Evolutionary conservation across 2,888 invertebrate genomes (phyloP), one percentile per base, ranked within the genome.

Genomic region (Nysson spinosus): DNA sequence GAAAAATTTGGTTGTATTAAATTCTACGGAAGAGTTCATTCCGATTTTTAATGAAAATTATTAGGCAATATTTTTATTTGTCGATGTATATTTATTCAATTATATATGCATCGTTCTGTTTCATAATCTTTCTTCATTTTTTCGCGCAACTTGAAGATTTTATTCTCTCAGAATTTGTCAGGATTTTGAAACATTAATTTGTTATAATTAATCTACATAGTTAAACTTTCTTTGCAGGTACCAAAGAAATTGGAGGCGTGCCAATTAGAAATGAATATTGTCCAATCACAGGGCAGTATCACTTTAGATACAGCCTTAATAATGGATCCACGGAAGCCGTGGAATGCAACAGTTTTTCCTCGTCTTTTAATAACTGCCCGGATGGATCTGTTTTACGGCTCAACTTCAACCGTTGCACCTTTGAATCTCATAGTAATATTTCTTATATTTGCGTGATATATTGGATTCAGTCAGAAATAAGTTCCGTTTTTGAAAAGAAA

Each of bases 221-320:
- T 0, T 20, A 6, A 1, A 6, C 16, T 42, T 1, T 19, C 35
- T 39, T 4, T 1, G 7, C 77, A 91, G 90, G 91, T 84, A 89
- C 88, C 9, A 88, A 87, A 78, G 90, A 90, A 63, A 83, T 88
- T 32, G 88, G 88, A 39, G 90, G 89, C 1, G 81, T 84, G 34
- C 83, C 87, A 24, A 89, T 90, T 24, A 87, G 88, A 32, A 89
- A 90, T 67, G 90, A 91, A 73, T 92, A 90, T 79, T 92, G 92
- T 65, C 92, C 92, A 9, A 89, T 92, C 58, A 90, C 89, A 61
- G 92, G 92, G 3, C 89, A 89, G 63, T 92, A 89, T 83, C 89
- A 89, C 58, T 90, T 91, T 72, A 89, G 88, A 12, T 91, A 92
- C 80, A 89, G 88, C 68, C 82, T 88, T 11, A 88, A 89, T 69